A percentile compares a stretch with the other conserved stretches of the same genome.
Evolutionary conservation across 2,888 invertebrate genomes (phyloP).

Genomic region (Drosophila infuscata): DNA sequence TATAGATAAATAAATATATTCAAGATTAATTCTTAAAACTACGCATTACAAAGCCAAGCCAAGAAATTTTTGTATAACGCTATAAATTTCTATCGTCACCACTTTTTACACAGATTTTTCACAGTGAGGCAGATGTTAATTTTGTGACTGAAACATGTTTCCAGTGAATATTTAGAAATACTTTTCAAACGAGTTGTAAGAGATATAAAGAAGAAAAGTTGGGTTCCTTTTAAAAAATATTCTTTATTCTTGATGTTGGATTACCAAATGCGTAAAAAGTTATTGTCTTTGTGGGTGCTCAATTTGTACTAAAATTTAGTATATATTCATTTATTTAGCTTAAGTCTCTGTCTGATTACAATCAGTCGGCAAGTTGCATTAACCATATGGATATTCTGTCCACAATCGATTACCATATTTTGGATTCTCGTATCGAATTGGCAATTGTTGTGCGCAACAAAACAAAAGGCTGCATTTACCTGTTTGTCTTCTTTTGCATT

Average conservation of each 20-base stretch:
- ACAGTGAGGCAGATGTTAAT: not conserved
- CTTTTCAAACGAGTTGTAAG: not conserved
- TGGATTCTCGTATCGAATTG: constrained; percentile 19
- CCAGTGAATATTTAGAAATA: not conserved
- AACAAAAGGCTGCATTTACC: constrained; percentile 70
- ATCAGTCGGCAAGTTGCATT: constrained; percentile 42
- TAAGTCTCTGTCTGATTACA: not conserved
- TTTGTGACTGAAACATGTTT: not conserved
- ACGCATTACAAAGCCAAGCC: not conserved
- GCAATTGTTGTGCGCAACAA: constrained; percentile 21
- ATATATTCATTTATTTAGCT: constrained; percentile 2
- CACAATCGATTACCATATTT: constrained; percentile 41
- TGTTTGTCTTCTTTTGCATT: constrained; percentile 77
- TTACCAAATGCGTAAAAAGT: not conserved
- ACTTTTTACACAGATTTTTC: not conserved
- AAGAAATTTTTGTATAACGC: not conserved
- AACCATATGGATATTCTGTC: constrained; percentile 14
- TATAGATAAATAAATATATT: not conserved
- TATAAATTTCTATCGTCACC: not conserved
- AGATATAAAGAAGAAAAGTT: not conserved
- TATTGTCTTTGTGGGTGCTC: not conserved
- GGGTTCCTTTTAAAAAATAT: not conserved
- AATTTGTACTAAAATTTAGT: not conserved
- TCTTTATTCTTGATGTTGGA: not conserved
- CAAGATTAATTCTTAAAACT: not conserved